Conservation (phyloP, 2,888 invertebrate genomes). For the Sialis fuliginosa region DNA sequence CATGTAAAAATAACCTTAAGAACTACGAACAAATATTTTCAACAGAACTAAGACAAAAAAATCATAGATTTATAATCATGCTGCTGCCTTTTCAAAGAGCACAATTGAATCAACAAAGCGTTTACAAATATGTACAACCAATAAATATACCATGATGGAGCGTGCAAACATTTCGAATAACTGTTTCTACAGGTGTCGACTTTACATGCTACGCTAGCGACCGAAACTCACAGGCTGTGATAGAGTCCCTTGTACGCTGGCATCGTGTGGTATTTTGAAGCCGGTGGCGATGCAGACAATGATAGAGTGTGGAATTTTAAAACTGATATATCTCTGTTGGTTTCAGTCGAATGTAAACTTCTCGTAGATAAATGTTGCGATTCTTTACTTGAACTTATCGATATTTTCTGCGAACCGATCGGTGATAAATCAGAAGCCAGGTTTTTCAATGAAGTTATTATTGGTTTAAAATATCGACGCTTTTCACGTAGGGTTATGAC, state of each 20-base stretch:
- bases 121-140: too few species aligned
- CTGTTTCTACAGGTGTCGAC: too few species aligned
- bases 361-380: not conserved
- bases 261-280: slow-evolving; percentile 16
- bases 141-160: too few species aligned
- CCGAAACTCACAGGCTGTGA: slow-evolving; percentile 1
- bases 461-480: too few species aligned
- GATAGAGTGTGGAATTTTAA: slow-evolving; percentile 11
- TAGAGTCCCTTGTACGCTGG: slow-evolving; percentile 11
- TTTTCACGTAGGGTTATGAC: not conserved
- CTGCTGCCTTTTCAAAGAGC: too few species aligned
- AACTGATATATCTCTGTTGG: not conserved
- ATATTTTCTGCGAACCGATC: not conserved
- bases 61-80: too few species aligned
- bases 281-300: slow-evolving; percentile 19
- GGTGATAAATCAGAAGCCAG: slow-evolving; percentile 25
- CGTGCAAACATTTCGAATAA: too few species aligned
- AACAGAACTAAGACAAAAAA: too few species aligned
- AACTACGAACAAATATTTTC: too few species aligned
- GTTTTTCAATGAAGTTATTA: slow-evolving; percentile 14
- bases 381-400: not conserved
- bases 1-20: too few species aligned
- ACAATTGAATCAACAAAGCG: too few species aligned
- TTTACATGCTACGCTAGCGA: not conserved
- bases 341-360: not conserved